A percentile compares a stretch with the other conserved stretches of the same genome.
Evolutionary conservation across 1,140 invertebrate species (phyloP).

Genomic region (Chrysoperla carnea): DNA sequence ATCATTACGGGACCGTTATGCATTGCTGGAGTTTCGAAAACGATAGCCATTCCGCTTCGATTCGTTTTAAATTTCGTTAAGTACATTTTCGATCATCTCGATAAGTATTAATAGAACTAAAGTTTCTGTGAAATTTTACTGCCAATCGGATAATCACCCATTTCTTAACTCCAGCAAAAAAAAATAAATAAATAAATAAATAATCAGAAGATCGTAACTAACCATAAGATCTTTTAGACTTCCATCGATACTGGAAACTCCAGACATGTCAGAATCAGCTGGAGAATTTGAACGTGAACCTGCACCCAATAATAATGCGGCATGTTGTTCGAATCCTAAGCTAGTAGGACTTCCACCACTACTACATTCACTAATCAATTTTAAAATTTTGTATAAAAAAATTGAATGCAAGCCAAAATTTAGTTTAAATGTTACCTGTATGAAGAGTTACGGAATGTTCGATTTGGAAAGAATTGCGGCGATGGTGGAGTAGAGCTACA

Average conservation of each 20-base stretch:
- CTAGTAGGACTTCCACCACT: slow-evolving; percentile 31
- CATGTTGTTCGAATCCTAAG: slow-evolving; percentile 17
- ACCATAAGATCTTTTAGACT: slow-evolving; percentile 49
- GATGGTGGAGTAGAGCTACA: neutral
- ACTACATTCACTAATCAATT: slow-evolving; percentile 19
- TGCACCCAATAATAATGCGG: slow-evolving; percentile 20
- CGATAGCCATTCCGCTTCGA: too few relatives aligned
- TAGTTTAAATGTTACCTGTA: neutral
- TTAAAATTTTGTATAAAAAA: neutral
- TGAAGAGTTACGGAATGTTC: neutral
- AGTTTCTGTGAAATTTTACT: too few relatives aligned
- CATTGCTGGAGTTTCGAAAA: too few relatives aligned
- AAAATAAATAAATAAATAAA: slow-evolving; percentile 1
- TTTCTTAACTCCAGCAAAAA: too few relatives aligned
- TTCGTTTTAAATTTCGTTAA: too few relatives aligned
- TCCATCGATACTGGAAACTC: slow-evolving; percentile 35
- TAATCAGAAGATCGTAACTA: slow-evolving; percentile 46
- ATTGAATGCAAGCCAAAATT: neutral
- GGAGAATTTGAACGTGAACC: slow-evolving; percentile 37
- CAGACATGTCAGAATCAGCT: slow-evolving; percentile 40
- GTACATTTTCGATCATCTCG: too few relatives aligned
- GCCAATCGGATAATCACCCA: too few relatives aligned
- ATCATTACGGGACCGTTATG: too few relatives aligned
- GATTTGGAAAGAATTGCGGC: neutral
- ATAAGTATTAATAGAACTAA: too few relatives aligned